Base-by-base conservation (phyloP, 2,888 invertebrate genomes). In the Chaitophorus viminalis region DNA sequence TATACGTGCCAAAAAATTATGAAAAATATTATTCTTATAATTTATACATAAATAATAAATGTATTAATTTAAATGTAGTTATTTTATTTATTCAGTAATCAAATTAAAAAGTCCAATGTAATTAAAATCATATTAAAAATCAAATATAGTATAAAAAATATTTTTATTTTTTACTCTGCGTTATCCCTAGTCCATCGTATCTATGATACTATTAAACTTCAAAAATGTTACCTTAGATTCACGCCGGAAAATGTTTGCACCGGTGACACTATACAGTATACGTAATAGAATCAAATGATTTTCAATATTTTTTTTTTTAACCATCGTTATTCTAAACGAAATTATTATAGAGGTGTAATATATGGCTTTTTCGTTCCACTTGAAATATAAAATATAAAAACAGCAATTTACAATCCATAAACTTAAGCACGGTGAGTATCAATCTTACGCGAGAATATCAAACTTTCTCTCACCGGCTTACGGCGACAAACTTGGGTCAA, bases 401-500 rank as follows among this genome's bases (percentile, higher is more conserved):
- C 46, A 65, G 39, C 68, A 46, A 77, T 33, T 76, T 77, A 83
- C 75, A 39, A 65, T 74, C 60, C 75, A 9, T n/a, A 75, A 74
- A 76, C 52, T 85, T 68, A 68, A 68, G 68, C 84, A 8, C 68
- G 52, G 65, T 2, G 46, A 85, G 76, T 85, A 85, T 85, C 76
- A 85, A 85, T 85, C 84, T 85, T 85, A 33, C 18, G 52, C 65
- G 17, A 31, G 75, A 52, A 18, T 52, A 77, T 77, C 46, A 85
- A 85, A 85, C 76, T 85, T 85, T 77, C 76, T 46, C 70, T 77
- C 46, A n/a, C 84, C 65, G 75, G 60, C 82, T 82, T 82, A 82
- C 54, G 82, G 31, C n/a, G 76, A 46, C 84, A 68, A 84, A 77
- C 76, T 85, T 52, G 76, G 68, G 84, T 85, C 76, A 85, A 85